Evolutionary conservation across 2,888 invertebrate genomes (phyloP).

Genomic region (Seira ritae): DNA sequence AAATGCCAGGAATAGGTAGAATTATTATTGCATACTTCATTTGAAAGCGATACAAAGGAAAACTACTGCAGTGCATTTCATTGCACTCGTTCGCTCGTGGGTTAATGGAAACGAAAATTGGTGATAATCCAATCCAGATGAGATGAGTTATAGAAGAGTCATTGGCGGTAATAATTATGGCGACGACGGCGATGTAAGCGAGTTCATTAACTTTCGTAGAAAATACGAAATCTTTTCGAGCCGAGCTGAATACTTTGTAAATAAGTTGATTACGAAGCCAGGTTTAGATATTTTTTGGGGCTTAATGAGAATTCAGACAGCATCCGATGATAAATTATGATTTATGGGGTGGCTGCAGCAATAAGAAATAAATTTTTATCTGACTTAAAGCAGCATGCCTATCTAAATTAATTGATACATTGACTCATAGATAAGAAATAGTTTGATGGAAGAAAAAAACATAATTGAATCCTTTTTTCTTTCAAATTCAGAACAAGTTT

Average conservation of each 20-base stretch:
- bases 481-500: slow-evolving; percentile 58
- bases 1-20: too few species aligned
- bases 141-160: slow-evolving; percentile 7
- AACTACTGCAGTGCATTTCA: slow-evolving; percentile 1
- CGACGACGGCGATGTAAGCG: slow-evolving; percentile 15
- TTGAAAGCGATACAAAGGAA: slow-evolving; percentile 17
- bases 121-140: slow-evolving; percentile 6
- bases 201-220: slow-evolving; percentile 55
- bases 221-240: background rate
- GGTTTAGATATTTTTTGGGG: slow-evolving; percentile 23
- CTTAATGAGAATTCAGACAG: slow-evolving; percentile 20
- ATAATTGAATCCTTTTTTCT: slow-evolving; percentile 13
- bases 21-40: background rate
- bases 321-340: slow-evolving; percentile 24
- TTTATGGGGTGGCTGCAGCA: slow-evolving; percentile 24
- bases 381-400: slow-evolving; percentile 21
- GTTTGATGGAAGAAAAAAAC: background rate
- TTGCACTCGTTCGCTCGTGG: background rate
- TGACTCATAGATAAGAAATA: slow-evolving; percentile 15
- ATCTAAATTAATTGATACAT: slow-evolving; percentile 19
- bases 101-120: background rate
- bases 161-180: slow-evolving; percentile 1
- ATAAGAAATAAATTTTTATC: slow-evolving; percentile 32
- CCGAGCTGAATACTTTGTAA: slow-evolving; percentile 8
- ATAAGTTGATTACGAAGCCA: slow-evolving; percentile 4